Evolutionary conservation across 2,888 invertebrate genomes (phyloP).

Genomic region (Phytoseiulus persimilis): DNA sequence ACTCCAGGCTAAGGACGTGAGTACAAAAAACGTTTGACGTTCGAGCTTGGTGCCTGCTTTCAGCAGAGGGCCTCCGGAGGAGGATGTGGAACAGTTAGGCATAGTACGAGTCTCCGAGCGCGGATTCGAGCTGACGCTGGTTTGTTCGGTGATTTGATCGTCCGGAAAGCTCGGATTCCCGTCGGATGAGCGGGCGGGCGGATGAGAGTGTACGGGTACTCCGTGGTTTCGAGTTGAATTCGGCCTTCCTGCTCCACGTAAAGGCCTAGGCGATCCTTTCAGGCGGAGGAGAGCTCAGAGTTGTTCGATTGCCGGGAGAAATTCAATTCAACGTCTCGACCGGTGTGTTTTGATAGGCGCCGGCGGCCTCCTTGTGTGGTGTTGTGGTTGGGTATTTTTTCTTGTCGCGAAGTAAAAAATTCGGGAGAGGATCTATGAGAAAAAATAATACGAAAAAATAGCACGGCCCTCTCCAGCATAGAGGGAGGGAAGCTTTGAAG

Average conservation of each 20-base stretch:
- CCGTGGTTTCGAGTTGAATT: neutral
- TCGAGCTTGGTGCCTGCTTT: neutral
- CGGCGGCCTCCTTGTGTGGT: conserved; percentile 5
- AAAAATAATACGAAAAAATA: conserved; percentile 38
- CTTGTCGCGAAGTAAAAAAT: conserved; percentile 33
- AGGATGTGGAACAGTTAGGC: conserved; percentile 5
- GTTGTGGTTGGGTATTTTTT: conserved; percentile 19
- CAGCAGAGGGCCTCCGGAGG: neutral
- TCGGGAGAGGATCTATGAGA: conserved; percentile 33
- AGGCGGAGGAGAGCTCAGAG: neutral
- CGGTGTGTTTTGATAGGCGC: conserved; percentile 5
- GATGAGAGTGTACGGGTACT: neutral
- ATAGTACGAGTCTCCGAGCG: neutral
- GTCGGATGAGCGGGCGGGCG: neutral
- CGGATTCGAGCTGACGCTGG: neutral
- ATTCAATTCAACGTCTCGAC: neutral
- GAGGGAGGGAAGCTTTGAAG: conserved; percentile 13
- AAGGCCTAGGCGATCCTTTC: neutral
- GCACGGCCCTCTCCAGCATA: conserved; percentile 28
- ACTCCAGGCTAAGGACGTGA: conserved; percentile 37
- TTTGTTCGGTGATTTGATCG: neutral
- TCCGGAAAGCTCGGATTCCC: too few species aligned
- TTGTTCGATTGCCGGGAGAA: neutral
- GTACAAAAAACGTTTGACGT: neutral
- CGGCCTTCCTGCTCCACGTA: neutral